Conservation (phyloP, 2,888 invertebrate species). For the Agonopterix alstromeriana region DNA sequence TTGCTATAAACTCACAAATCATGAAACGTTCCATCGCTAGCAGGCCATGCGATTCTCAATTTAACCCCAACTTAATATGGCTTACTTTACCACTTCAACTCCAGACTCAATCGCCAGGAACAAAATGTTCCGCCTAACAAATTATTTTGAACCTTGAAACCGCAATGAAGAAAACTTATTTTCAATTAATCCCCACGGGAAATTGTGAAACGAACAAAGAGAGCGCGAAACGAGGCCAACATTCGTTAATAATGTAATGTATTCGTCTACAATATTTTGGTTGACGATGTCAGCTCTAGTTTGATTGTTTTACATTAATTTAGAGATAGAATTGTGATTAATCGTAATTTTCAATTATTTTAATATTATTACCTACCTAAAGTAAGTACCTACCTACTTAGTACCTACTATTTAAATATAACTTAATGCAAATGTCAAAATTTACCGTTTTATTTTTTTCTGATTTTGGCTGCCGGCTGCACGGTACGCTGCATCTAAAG, state of each 20-base stretch:
- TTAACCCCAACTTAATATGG: slow-evolving; percentile 31
- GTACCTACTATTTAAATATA: no score
- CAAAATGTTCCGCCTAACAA: slow-evolving; percentile 51
- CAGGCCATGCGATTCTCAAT: slow-evolving; percentile 36
- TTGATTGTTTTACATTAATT: slow-evolving; percentile 47
- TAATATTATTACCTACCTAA: no score
- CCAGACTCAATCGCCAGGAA: slow-evolving; percentile 41
- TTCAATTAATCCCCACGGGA: slow-evolving; percentile 55
- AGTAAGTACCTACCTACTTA: no score
- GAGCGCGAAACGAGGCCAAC: slow-evolving; percentile 74
- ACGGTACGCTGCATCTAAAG: not conserved
- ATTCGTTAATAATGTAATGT: slow-evolving; percentile 77
- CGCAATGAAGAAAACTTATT: slow-evolving; percentile 54
- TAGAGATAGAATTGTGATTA: slow-evolving; percentile 4
- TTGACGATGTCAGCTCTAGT: slow-evolving; percentile 50
- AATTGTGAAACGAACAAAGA: slow-evolving; percentile 73
- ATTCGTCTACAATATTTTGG: slow-evolving; percentile 68
- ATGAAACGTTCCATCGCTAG: slow-evolving; percentile 62
- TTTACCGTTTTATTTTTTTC: no score
- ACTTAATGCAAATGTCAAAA: no score
- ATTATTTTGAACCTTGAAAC: slow-evolving; percentile 66
- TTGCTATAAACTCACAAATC: slow-evolving; percentile 77
- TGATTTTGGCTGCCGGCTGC: slow-evolving; percentile 25
- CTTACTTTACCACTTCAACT: slow-evolving; percentile 29
- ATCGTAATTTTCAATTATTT: no score